These are phyloP conservation scores for Carettochelys insculpta DNA, from an alignment of 2,113 vertebrate species.

Conservation along the genomic window DNA sequence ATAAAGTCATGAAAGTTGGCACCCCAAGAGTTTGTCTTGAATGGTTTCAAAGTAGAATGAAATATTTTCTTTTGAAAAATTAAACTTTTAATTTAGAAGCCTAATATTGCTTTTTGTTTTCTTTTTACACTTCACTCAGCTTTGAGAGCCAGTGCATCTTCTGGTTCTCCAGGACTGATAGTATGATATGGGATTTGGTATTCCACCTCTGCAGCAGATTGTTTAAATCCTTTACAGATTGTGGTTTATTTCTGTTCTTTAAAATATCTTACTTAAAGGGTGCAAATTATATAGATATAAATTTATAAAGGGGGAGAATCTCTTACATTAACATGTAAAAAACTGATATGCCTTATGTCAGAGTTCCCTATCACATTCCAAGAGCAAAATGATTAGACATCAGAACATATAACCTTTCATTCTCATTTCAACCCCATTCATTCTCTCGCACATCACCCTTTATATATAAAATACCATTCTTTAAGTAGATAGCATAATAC, in stretches of 20 bases:
- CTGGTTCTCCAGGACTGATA: background rate
- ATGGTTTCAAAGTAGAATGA: background rate
- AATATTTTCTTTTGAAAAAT: constrained; percentile 19
- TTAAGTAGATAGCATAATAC: constrained; percentile 33
- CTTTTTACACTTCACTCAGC: background rate
- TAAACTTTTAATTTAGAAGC: background rate
- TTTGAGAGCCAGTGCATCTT: background rate
- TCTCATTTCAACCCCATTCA: constrained; percentile 53
- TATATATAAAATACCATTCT: constrained; percentile 4
- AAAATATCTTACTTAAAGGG: background rate
- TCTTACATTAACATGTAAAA: background rate
- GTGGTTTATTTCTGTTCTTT: background rate
- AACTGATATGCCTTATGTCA: background rate
- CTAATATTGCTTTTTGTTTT: background rate
- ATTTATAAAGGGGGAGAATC: background rate
- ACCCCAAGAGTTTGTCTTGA: background rate
- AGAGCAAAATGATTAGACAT: constrained; percentile 70
- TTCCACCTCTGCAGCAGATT: background rate
- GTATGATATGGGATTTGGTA: background rate
- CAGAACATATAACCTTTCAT: constrained; percentile 32
- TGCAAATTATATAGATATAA: background rate
- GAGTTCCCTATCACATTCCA: constrained; percentile 3
- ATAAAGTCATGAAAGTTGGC: background rate
- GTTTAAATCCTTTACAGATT: background rate
- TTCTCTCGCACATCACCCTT: constrained; percentile 40